A percentile compares a stretch with the other conserved stretches of the same genome.
Conservation (phyloP, 2,797 vertebrate species). For the Masticophis lateralis region DNA sequence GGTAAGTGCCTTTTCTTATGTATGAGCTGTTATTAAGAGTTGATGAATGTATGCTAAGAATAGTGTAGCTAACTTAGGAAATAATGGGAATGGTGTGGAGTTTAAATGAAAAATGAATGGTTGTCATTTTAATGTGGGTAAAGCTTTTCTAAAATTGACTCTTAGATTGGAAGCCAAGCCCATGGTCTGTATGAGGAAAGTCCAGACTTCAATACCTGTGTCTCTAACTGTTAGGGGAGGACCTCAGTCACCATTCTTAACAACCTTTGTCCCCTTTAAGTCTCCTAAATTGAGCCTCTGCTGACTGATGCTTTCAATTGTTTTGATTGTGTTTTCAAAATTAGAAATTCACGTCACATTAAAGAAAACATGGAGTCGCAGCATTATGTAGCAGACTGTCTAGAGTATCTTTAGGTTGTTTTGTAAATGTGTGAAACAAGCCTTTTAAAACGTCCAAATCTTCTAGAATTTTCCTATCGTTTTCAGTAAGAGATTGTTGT, state of each 20-base stretch:
- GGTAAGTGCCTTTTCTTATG: slow-evolving; percentile 10
- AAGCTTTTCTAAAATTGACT: not conserved
- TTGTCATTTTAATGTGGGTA: not conserved
- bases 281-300: not conserved
- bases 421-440: not conserved
- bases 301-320: not conserved
- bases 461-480: not conserved
- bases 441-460: not conserved
- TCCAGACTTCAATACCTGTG: not conserved
- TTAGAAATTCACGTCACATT: not conserved
- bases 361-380: not conserved
- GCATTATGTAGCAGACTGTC: not conserved
- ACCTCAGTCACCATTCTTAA: not conserved
- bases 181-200: not conserved
- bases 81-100: too few species aligned
- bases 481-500: not conserved
- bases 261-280: not conserved
- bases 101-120: not conserved
- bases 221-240: not conserved
- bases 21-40: not conserved
- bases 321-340: not conserved
- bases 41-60: not conserved
- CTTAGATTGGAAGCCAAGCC: not conserved
- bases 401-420: not conserved
- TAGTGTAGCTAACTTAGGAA: not conserved